Evolutionary conservation across 2,888 invertebrate genomes (phyloP).

Genomic region (Griposia aprilina): DNA sequence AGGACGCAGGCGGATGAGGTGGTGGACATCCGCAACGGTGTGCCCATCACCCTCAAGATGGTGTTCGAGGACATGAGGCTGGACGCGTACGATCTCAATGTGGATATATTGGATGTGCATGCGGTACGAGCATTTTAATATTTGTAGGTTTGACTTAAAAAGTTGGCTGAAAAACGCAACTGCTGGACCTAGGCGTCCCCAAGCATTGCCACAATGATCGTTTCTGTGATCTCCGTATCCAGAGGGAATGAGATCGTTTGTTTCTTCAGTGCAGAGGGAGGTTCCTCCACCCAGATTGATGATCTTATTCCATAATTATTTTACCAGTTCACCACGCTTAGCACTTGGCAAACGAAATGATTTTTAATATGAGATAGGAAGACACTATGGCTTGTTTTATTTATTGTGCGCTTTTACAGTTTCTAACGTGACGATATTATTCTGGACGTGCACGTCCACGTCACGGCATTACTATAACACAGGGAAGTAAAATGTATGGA

Average conservation of each 20-base stretch:
- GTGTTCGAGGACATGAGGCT: conserved; percentile 99
- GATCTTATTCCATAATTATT: not conserved
- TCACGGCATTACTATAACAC: not conserved
- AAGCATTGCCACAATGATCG: not conserved
- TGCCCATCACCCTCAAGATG: conserved; percentile 96
- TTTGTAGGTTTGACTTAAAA: not conserved
- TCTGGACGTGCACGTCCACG: not conserved
- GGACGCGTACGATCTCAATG: conserved; percentile 99
- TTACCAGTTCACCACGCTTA: not conserved
- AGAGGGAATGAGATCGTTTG: not conserved
- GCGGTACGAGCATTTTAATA: conserved; percentile 92
- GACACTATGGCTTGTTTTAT: not conserved
- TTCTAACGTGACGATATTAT: not conserved
- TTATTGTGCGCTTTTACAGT: not conserved
- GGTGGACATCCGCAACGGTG: conserved; percentile 89
- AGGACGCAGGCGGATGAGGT: conserved; percentile 97
- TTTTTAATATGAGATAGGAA: too few relatives aligned
- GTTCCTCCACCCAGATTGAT: not conserved
- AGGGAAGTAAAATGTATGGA: not conserved
- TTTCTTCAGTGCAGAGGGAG: not conserved
- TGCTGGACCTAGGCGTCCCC: too few relatives aligned
- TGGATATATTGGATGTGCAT: conserved; percentile 99
- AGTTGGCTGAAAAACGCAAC: not conserved
- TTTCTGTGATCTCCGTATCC: not conserved
- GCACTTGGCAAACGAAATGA: not conserved